Evolutionary conservation across 2,113 vertebrate species (phyloP), one percentile per base, ranked within the genome.

Genomic region (Otis tarda): DNA sequence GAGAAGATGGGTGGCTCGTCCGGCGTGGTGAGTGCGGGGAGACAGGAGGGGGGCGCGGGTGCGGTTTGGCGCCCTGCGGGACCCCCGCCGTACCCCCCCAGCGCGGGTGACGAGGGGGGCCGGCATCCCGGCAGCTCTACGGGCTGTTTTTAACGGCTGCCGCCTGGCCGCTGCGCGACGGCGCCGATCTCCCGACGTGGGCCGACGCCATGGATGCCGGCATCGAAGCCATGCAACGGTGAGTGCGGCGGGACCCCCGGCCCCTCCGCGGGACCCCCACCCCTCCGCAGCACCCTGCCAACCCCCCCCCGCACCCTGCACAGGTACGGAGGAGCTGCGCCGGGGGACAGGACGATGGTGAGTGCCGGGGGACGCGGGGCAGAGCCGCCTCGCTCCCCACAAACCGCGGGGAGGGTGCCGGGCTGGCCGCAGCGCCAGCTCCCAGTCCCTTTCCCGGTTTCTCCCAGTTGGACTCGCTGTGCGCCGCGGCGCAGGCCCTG

Each of bases 1-100:
- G 99, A 99, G 87, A 98, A 98, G 84, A 99, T 99, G 99, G 99
- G 99, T 28, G 99, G 99, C 39, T 99, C 99, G 10, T 99, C 99
- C 0, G 99, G 99, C 19, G 99, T 98, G 53, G 99, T 99, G 90
- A 97, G 99, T 96, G 24, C 19, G 7, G 63, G 13, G 22, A 0
- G 3, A 18, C 7, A 33, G 37, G 21, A 22, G 18, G 30, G 45
- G 45, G 35, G 22, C 0, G 2, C 1, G 14, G 15, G 21, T 23
- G 17, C 13, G 50, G 6, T 10, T 23, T 24, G 17, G 61, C n/a
- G 4, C 47, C 80, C 30, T 1, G 1, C 7, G 15, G n/a, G n/a
- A 25, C 67, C 43, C 64, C 3, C 4, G 17, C 15, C 9, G 18
- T 23, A 57, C 41, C 41, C 25, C 30, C 21, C 33, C 59, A 6